A percentile compares a stretch with the other conserved stretches of the same genome.
Evolutionary conservation across 2,888 invertebrate genomes (phyloP).

Genomic region (Caenorhabditis angaria): DNA sequence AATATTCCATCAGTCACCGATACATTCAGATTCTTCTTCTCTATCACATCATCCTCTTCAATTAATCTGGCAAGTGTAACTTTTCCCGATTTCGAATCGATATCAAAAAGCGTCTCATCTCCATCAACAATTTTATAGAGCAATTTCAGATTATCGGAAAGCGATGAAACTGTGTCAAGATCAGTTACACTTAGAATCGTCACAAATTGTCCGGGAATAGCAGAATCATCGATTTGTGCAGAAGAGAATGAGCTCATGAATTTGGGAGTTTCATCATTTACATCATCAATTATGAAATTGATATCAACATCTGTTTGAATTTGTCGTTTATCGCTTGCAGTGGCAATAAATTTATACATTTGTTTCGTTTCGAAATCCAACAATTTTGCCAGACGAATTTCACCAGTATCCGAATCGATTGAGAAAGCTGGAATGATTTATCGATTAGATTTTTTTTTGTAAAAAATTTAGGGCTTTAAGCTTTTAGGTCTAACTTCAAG

Average conservation of each 20-base stretch:
- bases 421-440: constrained; percentile 1
- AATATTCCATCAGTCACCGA: constrained; percentile 95
- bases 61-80: constrained; percentile 51
- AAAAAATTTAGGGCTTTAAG: no score
- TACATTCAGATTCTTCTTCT: constrained; percentile 81
- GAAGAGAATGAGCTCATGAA: constrained; percentile 45
- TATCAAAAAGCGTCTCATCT: constrained; percentile 62
- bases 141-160: constrained; percentile 46
- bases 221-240: constrained; percentile 48
- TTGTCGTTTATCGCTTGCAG: constrained; percentile 80
- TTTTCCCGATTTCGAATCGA: constrained; percentile 55
- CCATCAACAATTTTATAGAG: constrained; percentile 61
- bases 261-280: constrained; percentile 61
- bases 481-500: no score
- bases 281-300: constrained; percentile 52
- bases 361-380: constrained; percentile 86
- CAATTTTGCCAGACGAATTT: constrained; percentile 85
- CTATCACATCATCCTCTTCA: constrained; percentile 56
- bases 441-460: constrained; percentile 5
- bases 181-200: constrained; percentile 58
- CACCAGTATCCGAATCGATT: constrained; percentile 83
- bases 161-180: constrained; percentile 51
- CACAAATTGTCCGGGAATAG: constrained; percentile 54
- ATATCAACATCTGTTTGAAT: constrained; percentile 81
- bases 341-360: constrained; percentile 42